Conservation (phyloP, 2,888 invertebrate species). For the Crioceris asparagi region DNA sequence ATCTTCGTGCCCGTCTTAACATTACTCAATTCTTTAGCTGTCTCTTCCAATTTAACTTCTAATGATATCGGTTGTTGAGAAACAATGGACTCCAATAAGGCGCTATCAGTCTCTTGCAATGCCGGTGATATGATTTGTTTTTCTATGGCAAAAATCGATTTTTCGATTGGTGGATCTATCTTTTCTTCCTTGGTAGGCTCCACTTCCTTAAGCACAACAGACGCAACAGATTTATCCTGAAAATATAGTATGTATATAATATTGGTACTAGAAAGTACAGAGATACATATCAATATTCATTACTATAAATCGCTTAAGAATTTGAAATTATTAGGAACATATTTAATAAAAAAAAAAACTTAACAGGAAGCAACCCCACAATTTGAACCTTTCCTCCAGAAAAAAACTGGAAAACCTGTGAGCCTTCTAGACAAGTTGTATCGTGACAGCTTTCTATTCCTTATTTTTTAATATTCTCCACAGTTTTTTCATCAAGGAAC, state of each 20-base stretch:
- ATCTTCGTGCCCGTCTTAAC: slow-evolving; percentile 36
- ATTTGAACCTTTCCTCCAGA: no score
- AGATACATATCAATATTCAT: no score
- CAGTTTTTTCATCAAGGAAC: no score
- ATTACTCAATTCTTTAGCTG: slow-evolving; percentile 31
- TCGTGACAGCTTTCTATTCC: no score
- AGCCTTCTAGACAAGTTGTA: no score
- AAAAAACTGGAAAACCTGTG: no score
- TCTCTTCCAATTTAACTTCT: slow-evolving; percentile 29
- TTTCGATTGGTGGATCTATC: slow-evolving; percentile 5
- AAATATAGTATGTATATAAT: neutral
- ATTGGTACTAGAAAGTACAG: no score
- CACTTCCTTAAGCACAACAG: neutral
- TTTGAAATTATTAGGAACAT: no score
- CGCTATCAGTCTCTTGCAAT: slow-evolving; percentile 35
- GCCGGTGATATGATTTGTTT: slow-evolving; percentile 33
- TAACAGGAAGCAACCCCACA: no score
- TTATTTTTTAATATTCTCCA: no score
- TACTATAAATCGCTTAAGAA: no score
- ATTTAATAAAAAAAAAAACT: no score
- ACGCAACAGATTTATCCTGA: neutral
- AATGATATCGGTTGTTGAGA: slow-evolving; percentile 23
- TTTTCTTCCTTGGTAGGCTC: slow-evolving; percentile 9
- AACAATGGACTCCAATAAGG: slow-evolving; percentile 32
- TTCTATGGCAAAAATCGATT: slow-evolving; percentile 4